A percentile compares a stretch with the other conserved stretches of the same genome.
Evolutionary conservation across 2,797 vertebrate species (phyloP).

Genomic region (Paguma larvata): DNA sequence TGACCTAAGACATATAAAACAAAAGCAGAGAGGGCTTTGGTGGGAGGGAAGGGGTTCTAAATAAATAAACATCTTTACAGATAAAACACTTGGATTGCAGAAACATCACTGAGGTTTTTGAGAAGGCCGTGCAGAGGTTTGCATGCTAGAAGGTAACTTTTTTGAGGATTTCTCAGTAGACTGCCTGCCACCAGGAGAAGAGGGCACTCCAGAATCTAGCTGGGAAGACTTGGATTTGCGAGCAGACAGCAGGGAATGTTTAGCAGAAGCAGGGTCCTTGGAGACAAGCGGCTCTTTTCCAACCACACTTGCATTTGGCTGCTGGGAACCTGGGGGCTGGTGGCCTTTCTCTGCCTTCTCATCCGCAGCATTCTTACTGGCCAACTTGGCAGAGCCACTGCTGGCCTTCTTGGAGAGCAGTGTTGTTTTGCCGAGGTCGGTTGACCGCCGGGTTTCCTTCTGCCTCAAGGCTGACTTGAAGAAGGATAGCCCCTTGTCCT

Average conservation of each 20-base stretch:
- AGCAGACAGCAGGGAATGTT: conserved; percentile 93
- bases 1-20: conserved; percentile 88
- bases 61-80: conserved; percentile 93
- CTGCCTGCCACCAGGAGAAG: conserved; percentile 92
- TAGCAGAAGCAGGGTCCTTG: conserved; percentile 91
- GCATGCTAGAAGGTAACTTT: conserved; percentile 95
- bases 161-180: conserved; percentile 93
- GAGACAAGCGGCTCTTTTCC: conserved; percentile 89
- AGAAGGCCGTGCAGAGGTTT: conserved; percentile 94
- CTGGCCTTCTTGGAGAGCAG: conserved; percentile 93
- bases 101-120: conserved; percentile 94
- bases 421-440: conserved; percentile 95
- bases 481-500: conserved; percentile 98
- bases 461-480: conserved; percentile 97
- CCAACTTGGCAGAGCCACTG: conserved; percentile 90
- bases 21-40: conserved; percentile 75
- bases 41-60: conserved; percentile 76
- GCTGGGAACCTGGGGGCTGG: conserved; percentile 74
- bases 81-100: conserved; percentile 86
- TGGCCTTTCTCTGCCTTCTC: conserved; percentile 84
- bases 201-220: conserved; percentile 90
- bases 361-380: conserved; percentile 86
- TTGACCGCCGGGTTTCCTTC: conserved; percentile 96
- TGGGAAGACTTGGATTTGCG: conserved; percentile 97
- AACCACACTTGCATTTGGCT: conserved; percentile 82